Evolutionary conservation across 2,797 vertebrate species (phyloP), one percentile per base, ranked within the genome.

Genomic region (Microchirus variegatus): DNA sequence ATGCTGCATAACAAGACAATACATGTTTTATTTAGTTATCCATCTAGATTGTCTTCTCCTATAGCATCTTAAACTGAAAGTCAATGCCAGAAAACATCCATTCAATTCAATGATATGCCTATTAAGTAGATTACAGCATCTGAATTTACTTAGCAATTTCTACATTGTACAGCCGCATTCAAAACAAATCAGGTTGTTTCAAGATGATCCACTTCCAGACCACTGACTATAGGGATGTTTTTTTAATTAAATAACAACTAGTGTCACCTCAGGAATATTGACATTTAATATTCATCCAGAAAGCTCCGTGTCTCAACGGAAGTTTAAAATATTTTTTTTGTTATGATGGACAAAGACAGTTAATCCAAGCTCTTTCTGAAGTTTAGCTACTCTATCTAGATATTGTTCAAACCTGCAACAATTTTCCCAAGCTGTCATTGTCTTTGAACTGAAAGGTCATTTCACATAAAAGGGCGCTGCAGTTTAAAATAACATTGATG

Each of bases 21-120:
- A 68, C 59, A 84, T 86, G 54, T 80, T 88, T 83, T 44, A 60
- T 73, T 59, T 54, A 62, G 46, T 26, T 53, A 77, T 74, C 55
- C 54, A 63, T 69, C 55, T 40, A 74, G 53, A 69, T 52, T 76
- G 48, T 48, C 49, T 40, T 51, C 52, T 80, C 17, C 12, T 68
- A 55, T 42, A 48, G 42, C 31, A 75, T 67, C 58, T 72, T 50
- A 55, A 62, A 77, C 15, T 41, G 38, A 54, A 73, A 70, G 38
- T 45, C 53, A 45, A 15, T 44, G 46, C 75, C 53, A 70, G 48
- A 64, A 74, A 77, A 53, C 51, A 58, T 65, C 41, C 13, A 66
- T 70, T 22, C 42, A 50, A 13, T 55, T 55, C 56, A 46, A 15
- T 41, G 47, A 74, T 45, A 59, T 53, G 51, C 35, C 55, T 47